Evolutionary conservation across 2,888 invertebrate species (phyloP), one percentile per base, ranked within the genome.

Genomic region (Agriopis marginaria): DNA sequence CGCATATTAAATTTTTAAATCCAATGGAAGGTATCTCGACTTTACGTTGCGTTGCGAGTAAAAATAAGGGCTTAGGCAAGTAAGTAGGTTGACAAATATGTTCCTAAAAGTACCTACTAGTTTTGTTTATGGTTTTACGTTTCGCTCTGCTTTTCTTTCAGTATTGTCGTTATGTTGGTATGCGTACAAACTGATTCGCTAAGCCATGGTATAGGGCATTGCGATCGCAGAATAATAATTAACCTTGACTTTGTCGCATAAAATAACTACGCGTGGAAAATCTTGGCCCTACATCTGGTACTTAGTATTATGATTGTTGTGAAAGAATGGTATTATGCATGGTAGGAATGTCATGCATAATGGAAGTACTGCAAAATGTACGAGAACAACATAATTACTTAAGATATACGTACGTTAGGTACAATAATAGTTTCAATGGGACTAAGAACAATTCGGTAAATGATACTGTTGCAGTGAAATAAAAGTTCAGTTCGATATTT

Each of bases 211-310:
- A 11, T 54, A 63, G 47, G 54, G 17, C 53, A 53, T 23, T 45
- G 62, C 44, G 40, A 47, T 59, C 11, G 45, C n/a, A 23, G 61
- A 61, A 68, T 42, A 65, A 61, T 40, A 55, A 54, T 23, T 50
- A 60, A 58, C 69, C 65, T 69, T 58, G 69, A 69, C 65, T 61
- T 65, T 69, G 62, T 64, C 32, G 44, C 45, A 64, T 60, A 65
- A 61, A 23, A 23, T 23, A 23, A 0, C 17, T 62, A 62, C 50
- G 56, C 69, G 54, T 53, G 54, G 58, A 62, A 69, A 62, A 66
- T 69, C 55, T 64, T 32, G n/a, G 44, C 7, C 17, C 42, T n/a
- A 39, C 51, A 44, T 62, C 45, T 53, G 23, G 54, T 17, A 42
- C 23, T 67, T 14, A 47, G 39, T 45, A 49, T 39, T n/a, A 59